phyloP scores from a whole-genome alignment of 2,797 vertebrate genomes.

The Petrocephalus sullivani region DNA sequence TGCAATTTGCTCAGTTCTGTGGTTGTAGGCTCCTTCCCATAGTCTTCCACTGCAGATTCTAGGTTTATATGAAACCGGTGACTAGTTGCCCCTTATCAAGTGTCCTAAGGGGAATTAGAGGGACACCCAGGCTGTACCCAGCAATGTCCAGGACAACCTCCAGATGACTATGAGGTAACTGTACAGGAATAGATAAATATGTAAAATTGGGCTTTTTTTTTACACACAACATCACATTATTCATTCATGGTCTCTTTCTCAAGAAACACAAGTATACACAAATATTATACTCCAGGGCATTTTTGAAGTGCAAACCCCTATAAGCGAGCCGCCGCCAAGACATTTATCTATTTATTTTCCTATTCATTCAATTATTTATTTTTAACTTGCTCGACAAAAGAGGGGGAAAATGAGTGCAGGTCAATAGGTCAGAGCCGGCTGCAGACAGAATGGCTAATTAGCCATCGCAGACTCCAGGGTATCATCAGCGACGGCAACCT shows the following conservation, averaged over 20 bases:
- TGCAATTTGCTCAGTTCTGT: background rate
- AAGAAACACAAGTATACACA: background rate
- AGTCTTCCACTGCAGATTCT: background rate
- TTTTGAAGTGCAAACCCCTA: background rate
- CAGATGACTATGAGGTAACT: constrained; percentile 2
- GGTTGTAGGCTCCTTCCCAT: background rate
- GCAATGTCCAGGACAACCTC: background rate
- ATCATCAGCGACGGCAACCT: background rate
- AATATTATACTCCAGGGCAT: background rate
- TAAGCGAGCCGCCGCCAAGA: background rate
- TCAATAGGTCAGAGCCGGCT: constrained; percentile 2
- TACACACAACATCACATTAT: constrained; percentile 6
- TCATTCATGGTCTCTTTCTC: constrained; percentile 4
- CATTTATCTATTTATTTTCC: background rate
- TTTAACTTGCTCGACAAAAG: constrained; percentile 3
- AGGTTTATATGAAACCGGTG: background rate
- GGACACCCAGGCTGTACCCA: background rate
- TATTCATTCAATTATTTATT: background rate
- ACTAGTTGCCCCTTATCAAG: background rate
- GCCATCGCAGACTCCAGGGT: background rate
- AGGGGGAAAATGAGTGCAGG: background rate
- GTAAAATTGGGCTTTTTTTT: background rate
- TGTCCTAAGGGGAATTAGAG: background rate
- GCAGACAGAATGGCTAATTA: constrained; percentile 4
- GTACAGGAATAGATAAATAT: constrained; percentile 3